phyloP scores from a whole-genome alignment of 2,113 vertebrate species.

The Stomatorhinus ivindoensis region DNA sequence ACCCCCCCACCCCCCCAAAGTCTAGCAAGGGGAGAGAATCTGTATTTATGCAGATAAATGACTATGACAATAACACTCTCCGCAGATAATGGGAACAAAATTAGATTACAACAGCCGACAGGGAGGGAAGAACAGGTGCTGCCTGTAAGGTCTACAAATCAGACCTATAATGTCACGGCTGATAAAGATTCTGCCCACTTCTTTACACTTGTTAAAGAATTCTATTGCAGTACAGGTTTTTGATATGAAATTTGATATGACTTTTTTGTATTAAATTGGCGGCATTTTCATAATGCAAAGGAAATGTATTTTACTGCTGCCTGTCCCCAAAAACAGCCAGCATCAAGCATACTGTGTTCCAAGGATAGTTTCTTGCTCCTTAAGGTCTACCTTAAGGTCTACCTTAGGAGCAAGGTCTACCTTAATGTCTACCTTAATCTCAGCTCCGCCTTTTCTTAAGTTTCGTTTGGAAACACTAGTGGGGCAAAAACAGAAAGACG shows the following conservation, averaged over 20 bases:
- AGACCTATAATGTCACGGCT: neutral
- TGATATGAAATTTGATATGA: too few species aligned
- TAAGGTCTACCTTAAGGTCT: neutral
- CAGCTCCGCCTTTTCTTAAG: neutral
- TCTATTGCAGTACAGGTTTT: neutral
- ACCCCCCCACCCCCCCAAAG: neutral
- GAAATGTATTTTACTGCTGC: neutral
- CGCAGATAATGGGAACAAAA: slow-evolving; percentile 2
- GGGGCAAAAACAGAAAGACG: neutral
- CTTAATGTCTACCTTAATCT: neutral
- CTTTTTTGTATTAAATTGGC: too few species aligned
- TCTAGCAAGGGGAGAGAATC: neutral
- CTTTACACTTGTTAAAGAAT: neutral
- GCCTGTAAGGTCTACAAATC: neutral
- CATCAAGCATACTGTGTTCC: neutral
- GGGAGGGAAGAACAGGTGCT: neutral
- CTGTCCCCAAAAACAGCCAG: neutral
- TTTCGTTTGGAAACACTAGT: too few species aligned
- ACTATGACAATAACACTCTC: slow-evolving; percentile 9
- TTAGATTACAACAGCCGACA: slow-evolving; percentile 7
- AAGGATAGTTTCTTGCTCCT: neutral
- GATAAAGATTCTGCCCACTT: neutral
- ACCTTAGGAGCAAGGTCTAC: too few species aligned
- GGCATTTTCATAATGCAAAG: neutral
- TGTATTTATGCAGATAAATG: slow-evolving; percentile 10